These are phyloP conservation scores for Caerostris darwini DNA, from an alignment of 1,140 invertebrate genomes.

Conservation along the genomic window DNA sequence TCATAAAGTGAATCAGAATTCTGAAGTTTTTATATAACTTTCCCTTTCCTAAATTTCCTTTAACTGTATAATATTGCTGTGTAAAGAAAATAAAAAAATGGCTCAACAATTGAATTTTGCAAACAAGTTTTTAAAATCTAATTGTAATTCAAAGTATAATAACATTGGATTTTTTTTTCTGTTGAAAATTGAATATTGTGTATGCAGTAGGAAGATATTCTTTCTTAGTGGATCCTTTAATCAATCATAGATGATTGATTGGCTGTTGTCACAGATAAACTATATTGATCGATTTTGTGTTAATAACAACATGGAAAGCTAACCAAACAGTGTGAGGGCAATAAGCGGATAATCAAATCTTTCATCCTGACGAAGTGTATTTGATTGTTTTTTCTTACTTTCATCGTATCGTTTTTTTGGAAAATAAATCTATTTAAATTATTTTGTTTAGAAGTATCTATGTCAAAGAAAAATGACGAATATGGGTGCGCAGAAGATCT, in stretches of 20 bases:
- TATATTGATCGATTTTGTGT: not conserved
- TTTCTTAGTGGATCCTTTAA: not conserved
- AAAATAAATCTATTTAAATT: too few relatives aligned
- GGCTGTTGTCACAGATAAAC: not conserved
- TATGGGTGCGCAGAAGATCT: too few relatives aligned
- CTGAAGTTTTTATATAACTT: too few relatives aligned
- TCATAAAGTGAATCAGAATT: too few relatives aligned
- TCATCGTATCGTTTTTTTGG: too few relatives aligned
- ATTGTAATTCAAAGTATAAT: not conserved
- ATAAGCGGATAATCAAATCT: not conserved
- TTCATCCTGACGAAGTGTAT: not conserved
- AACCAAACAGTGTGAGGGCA: not conserved
- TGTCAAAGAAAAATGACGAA: too few relatives aligned
- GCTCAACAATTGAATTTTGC: not conserved
- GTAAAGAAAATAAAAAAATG: not conserved
- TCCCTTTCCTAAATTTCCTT: too few relatives aligned
- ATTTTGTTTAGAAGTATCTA: too few relatives aligned
- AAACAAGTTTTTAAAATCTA: not conserved
- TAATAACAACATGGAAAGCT: not conserved
- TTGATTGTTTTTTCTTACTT: too few relatives aligned
- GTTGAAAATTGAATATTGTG: too few relatives aligned
- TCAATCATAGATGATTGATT: not conserved
- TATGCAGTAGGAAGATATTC: too few relatives aligned
- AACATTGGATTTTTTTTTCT: not conserved
- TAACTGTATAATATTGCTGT: too few relatives aligned